Evolutionary conservation across 2,797 vertebrate genomes (phyloP), one percentile per base, ranked within the genome.

Genomic region (Perdix hodgsoniae): DNA sequence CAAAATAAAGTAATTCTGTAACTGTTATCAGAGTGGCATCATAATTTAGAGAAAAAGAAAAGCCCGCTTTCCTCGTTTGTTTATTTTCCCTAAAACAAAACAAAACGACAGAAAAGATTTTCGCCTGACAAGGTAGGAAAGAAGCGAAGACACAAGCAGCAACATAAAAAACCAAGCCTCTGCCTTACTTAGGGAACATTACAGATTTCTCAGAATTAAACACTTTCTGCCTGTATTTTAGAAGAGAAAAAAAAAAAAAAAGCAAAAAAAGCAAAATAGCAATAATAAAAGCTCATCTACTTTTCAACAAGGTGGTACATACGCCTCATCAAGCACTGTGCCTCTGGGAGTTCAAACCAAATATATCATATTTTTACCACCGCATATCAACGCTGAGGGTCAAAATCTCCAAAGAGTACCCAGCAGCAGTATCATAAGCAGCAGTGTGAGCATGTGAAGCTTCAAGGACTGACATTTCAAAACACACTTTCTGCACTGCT

Each of bases 241-340:
- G 45, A 74, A 54, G n/a, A 84, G 17, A 86, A 86, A 90, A 94
- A 61, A 82, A 86, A 94, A 60, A 27, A 90, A 94, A 61, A 82
- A n/a, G n/a, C n/a, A n/a, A n/a, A n/a, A n/a, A 88, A 94, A 60
- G 24, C 29, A 47, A 80, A 66, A 42, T 1, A 88, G 64, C 3
- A 22, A 50, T 22, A 83, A 73, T n/a, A 40, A 78, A 85, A 88
- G 31, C 24, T 39, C n/a, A 4, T 23, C 31, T 89, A 6, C 14
- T 61, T 75, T 81, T 42, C 29, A 11, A 69, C 5, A 3, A 2
- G n/a, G 26, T 24, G 33, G 13, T 35, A 63, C 0, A 0, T 29
- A 35, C 13, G 37, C 12, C n/a, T 44, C 29, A 40, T 44, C n/a
- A 49, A 77, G 26, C 23, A 42, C 33, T 15, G 12, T 17, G n/a